phyloP scores from a whole-genome alignment of 2,797 vertebrate species.

The Sebastes minor region DNA sequence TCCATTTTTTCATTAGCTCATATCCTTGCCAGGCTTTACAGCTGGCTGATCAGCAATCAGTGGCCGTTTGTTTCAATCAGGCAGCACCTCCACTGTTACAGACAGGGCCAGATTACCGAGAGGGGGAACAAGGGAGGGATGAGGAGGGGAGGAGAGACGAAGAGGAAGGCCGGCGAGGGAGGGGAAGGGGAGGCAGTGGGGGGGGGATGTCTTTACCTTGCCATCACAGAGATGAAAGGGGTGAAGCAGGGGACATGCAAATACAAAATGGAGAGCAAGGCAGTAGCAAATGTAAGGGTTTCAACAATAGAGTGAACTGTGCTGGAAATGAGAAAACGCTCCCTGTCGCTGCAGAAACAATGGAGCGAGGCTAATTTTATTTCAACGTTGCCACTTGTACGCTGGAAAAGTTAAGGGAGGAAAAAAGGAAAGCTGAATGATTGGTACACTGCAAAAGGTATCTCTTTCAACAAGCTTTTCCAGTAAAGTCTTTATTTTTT shows the following conservation, averaged over 20 bases:
- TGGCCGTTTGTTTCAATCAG: slow-evolving; percentile 93
- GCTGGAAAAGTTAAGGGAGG: slow-evolving; percentile 38
- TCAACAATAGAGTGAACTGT: slow-evolving; percentile 60
- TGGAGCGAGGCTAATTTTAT: slow-evolving; percentile 61
- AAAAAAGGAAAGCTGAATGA: slow-evolving; percentile 40
- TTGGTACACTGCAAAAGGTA: slow-evolving; percentile 19
- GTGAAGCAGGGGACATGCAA: slow-evolving; percentile 76
- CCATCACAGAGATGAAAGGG: slow-evolving; percentile 69
- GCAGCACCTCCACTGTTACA: slow-evolving; percentile 75
- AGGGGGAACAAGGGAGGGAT: slow-evolving; percentile 57
- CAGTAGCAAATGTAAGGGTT: slow-evolving; percentile 44
- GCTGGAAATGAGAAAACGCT: slow-evolving; percentile 55
- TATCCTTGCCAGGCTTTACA: slow-evolving; percentile 93
- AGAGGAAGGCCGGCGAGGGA: slow-evolving; percentile 14
- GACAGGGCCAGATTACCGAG: slow-evolving; percentile 78
- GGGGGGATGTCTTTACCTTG: slow-evolving; percentile 63
- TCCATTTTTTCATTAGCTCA: slow-evolving; percentile 92
- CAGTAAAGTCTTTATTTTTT: slow-evolving; percentile 37
- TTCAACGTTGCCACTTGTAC: slow-evolving; percentile 43
- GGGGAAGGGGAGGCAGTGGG: slow-evolving; percentile 5
- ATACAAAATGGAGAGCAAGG: slow-evolving; percentile 62
- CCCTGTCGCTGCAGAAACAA: slow-evolving; percentile 60
- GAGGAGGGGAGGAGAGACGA: slow-evolving; percentile 36
- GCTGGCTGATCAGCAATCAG: slow-evolving; percentile 94
- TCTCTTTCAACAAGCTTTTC: slow-evolving; percentile 41